phyloP scores from a whole-genome alignment of 2,113 vertebrate genomes.

The Phyllopteryx taeniolatus region DNA sequence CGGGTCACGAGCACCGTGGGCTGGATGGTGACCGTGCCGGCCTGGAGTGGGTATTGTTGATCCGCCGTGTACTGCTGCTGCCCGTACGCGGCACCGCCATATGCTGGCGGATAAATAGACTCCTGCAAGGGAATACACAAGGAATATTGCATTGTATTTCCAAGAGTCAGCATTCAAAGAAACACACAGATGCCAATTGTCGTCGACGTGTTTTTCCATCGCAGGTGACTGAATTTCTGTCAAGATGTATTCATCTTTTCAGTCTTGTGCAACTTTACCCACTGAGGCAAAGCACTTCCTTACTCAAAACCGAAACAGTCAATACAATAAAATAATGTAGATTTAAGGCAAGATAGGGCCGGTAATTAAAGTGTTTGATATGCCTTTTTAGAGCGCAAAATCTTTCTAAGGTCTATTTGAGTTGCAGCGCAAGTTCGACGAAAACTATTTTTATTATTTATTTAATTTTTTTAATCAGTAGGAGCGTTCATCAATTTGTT shows the following conservation, averaged over 20 bases:
- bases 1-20: constrained; percentile 48
- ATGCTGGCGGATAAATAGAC: constrained; percentile 3
- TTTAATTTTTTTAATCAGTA: too few species aligned
- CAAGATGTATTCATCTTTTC: too few species aligned
- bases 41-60: constrained; percentile 28
- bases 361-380: background rate
- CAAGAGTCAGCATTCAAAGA: too few species aligned
- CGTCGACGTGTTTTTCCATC: too few species aligned
- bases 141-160: too few species aligned
- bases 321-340: background rate
- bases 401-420: too few species aligned
- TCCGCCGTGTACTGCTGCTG: constrained; percentile 12
- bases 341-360: background rate
- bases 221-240: background rate
- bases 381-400: background rate
- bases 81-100: constrained; percentile 11
- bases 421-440: too few species aligned
- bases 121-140: background rate
- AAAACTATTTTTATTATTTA: too few species aligned
- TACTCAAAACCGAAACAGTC: background rate
- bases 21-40: constrained; percentile 40
- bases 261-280: too few species aligned
- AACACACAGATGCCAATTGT: too few species aligned
- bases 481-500: background rate
- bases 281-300: background rate